Conservation (phyloP, 1,140 invertebrate species). For the Panagrolaimus sp. region DNA sequence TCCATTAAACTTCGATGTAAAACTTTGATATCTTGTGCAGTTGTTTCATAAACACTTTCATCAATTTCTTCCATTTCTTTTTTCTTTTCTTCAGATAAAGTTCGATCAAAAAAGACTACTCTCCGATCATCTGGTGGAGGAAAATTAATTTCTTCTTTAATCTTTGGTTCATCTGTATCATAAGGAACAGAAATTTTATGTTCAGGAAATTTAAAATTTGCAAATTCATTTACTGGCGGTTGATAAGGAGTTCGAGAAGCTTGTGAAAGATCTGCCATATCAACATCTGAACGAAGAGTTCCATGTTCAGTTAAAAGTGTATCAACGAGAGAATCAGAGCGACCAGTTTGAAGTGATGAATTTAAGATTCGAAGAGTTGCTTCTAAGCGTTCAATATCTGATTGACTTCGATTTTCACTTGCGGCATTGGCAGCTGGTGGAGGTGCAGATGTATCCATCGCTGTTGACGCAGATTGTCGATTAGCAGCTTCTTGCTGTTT, state of each 20-base stretch:
- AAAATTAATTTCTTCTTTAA: neutral
- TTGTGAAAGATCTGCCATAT: constrained; percentile 3
- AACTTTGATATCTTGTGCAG: neutral
- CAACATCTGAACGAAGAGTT: constrained; percentile 4
- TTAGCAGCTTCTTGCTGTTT: neutral
- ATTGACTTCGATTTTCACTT: neutral
- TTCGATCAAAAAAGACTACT: constrained; percentile 13
- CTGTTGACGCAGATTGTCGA: neutral
- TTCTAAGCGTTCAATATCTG: constrained; percentile 9
- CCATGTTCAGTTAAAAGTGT: constrained; percentile 9
- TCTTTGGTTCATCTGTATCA: constrained; percentile 12
- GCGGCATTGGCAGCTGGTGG: neutral
- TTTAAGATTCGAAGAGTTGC: neutral
- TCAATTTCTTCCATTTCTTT: constrained; percentile 21
- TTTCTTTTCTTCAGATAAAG: neutral
- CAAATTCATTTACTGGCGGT: constrained; percentile 22
- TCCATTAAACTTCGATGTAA: neutral
- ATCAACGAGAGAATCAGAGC: constrained; percentile 20
- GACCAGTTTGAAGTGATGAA: constrained; percentile 12
- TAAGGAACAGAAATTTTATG: constrained; percentile 15
- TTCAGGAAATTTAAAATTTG: constrained; percentile 27
- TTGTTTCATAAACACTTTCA: constrained; percentile 16
- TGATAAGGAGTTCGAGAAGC: neutral
- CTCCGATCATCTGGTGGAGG: neutral
- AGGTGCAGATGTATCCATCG: neutral